Base-by-base conservation (phyloP, 2,113 vertebrate species). In the Nannospalax galili region DNA sequence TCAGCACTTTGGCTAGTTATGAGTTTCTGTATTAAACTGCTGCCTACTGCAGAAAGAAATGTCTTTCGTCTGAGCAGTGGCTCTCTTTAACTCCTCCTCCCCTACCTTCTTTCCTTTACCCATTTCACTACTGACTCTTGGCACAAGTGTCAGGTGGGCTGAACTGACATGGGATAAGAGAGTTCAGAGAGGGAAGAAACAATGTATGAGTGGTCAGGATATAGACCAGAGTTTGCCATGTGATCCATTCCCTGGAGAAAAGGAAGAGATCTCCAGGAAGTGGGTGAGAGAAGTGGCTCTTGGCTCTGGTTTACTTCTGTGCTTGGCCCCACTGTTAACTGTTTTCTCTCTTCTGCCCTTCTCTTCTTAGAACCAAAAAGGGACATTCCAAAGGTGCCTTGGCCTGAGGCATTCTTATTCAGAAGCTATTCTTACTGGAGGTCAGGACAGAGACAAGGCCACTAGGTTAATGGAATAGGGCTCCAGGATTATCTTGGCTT, bases 381-480 rank as follows among this genome's bases (percentile, higher is more conserved):
- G 78, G 45, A 16, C 75, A 22, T 93, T 87, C n/a, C 26, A 30
- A 89, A 97, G 93, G 70, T 42, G 84, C 78, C 80, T 77, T 81
- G 52, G 75, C 37, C 32, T 1, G 24, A 79, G 91, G 64, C 30
- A 32, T 52, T 56, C 73, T 7, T n/a, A 35, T 40, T 48, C 40
- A 74, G 78, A 88, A 86, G 92, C 73, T n/a, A 20, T 74, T 89
- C 74, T 93, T 24, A 40, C 40, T 94, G 7, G 22, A 48, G 84
- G 84, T 93, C 84, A 84, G 84, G 92, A 67, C n/a, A 74, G 75
- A 86, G 74, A 20, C 30, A 32, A 40, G 91, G 90, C 58, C 75
- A 89, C 32, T 56, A 42, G 92, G 95, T 88, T 97, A 97, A 93
- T 94, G 96, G 80, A 93, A 79, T 48, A 70, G 92, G 79, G 37